A percentile compares a stretch with the other conserved stretches of the same genome.
Evolutionary conservation across 2,113 vertebrate species (phyloP).

Genomic region (Istiophorus platypterus): DNA sequence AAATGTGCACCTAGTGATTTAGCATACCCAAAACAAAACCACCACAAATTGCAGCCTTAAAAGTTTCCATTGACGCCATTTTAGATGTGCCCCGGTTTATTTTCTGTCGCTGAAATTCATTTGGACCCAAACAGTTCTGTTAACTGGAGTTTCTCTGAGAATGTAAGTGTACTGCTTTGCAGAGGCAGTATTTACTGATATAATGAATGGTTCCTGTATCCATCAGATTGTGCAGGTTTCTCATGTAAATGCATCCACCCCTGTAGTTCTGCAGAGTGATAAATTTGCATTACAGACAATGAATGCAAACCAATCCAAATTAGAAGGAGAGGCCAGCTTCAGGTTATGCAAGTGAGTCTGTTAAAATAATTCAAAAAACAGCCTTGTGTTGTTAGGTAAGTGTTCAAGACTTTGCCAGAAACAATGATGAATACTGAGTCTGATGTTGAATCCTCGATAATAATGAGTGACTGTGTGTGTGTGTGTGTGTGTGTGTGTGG

Average conservation of each 20-base stretch:
- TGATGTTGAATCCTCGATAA: too few relatives aligned
- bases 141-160: constrained; percentile 18
- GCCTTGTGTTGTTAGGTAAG: constrained; percentile 16
- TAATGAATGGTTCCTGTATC: not conserved
- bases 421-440: not conserved
- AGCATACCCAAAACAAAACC: constrained; percentile 17
- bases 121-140: not conserved
- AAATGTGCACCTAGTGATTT: not conserved
- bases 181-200: not conserved
- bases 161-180: constrained; percentile 3
- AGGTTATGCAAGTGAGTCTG: constrained; percentile 57
- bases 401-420: constrained; percentile 11
- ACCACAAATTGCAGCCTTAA: not conserved
- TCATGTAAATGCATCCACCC: constrained; percentile 34
- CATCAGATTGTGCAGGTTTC: constrained; percentile 31
- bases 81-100: constrained; percentile 17
- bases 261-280: constrained; percentile 6
- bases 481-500: too few relatives aligned
- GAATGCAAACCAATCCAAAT: constrained; percentile 46
- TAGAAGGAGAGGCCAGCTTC: constrained; percentile 20
- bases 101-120: constrained; percentile 7
- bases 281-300: not conserved
- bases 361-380: too few relatives aligned
- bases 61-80: not conserved
- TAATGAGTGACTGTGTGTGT: too few relatives aligned